Conservation (phyloP, 2,797 vertebrate species). For the Anabas testudineus region DNA sequence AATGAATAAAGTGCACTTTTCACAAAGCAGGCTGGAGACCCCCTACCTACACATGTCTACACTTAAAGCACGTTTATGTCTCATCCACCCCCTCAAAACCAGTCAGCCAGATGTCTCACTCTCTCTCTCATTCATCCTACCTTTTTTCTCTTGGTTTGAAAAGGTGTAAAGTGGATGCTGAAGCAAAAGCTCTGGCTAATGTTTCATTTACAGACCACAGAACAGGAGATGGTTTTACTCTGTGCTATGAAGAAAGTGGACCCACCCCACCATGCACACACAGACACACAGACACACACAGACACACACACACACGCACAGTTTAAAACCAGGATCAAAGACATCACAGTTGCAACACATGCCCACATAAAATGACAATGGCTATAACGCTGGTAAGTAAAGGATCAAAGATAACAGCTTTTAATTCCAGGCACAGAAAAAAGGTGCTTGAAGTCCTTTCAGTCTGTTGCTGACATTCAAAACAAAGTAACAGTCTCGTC, state of each 20-base stretch:
- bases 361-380: conserved; percentile 56
- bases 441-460: conserved; percentile 7
- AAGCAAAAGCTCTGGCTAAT: conserved; percentile 49
- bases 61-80: conserved; percentile 49
- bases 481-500: conserved; percentile 46
- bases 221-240: conserved; percentile 58
- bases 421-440: conserved; percentile 65
- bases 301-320: conserved; percentile 25
- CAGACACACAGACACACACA: conserved; percentile 19
- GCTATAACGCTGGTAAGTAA: conserved; percentile 33
- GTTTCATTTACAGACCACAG: conserved; percentile 68
- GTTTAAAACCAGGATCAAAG: conserved; percentile 62
- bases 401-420: conserved; percentile 72
- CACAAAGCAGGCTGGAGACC: conserved; percentile 29
- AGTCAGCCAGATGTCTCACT: conserved; percentile 43
- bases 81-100: conserved; percentile 53
- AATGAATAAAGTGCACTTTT: conserved; percentile 57
- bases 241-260: conserved; percentile 22
- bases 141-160: conserved; percentile 40
- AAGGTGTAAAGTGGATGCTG: conserved; percentile 48
- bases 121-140: conserved; percentile 12
- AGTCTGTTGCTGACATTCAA: conserved; percentile 39
- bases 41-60: conserved; percentile 18
- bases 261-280: conserved; percentile 2
- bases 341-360: conserved; percentile 40